Evolutionary conservation across 2,888 invertebrate species (phyloP).

Genomic region (Melikaiella ostensackeni): DNA sequence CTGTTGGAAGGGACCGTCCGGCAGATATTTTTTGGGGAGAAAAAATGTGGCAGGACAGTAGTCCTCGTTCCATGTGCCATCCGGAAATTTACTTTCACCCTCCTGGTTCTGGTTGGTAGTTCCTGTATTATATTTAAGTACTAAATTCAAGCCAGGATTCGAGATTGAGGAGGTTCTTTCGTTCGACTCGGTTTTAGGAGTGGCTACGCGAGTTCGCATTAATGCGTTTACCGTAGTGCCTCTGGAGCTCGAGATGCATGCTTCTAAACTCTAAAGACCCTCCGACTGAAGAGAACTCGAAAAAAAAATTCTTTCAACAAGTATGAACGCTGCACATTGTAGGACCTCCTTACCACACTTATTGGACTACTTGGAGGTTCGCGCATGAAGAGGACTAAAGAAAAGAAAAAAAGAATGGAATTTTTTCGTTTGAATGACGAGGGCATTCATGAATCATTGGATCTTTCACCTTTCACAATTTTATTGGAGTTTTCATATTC

Average conservation of each 20-base stretch:
- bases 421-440: background rate
- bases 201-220: conserved; percentile 35
- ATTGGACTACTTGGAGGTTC: background rate
- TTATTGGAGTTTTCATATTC: too few species aligned
- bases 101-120: conserved; percentile 3
- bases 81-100: conserved; percentile 44
- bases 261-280: conserved; percentile 17
- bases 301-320: conserved; percentile 8
- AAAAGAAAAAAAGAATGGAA: background rate
- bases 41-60: conserved; percentile 33
- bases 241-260: conserved; percentile 4
- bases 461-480: background rate
- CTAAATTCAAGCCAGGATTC: background rate
- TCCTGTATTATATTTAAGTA: background rate
- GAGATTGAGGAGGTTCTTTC: background rate
- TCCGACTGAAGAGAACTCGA: conserved; percentile 35
- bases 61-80: conserved; percentile 27
- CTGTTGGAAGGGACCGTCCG: conserved; percentile 39
- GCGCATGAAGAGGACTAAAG: background rate
- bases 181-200: conserved; percentile 19
- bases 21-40: conserved; percentile 25
- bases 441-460: background rate
- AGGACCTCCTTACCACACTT: background rate
- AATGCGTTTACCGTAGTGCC: conserved; percentile 31
- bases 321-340: background rate